These are phyloP conservation scores for Chaenodraco wilsoni DNA, from an alignment of 2,797 vertebrate species.

Conservation along the genomic window DNA sequence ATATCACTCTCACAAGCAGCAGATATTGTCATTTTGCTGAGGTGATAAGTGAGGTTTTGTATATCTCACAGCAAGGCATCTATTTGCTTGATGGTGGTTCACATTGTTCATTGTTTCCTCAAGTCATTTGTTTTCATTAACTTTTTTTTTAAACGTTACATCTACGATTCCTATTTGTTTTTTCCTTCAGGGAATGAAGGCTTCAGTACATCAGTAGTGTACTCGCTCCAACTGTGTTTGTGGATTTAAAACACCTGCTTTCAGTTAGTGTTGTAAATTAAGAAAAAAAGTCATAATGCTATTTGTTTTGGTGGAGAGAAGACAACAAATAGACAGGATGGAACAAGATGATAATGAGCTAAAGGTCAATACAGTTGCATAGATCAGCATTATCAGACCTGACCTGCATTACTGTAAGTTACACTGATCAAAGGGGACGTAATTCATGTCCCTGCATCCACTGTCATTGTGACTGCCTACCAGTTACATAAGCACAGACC, in stretches of 20 bases:
- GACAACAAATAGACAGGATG: not conserved
- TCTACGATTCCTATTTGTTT: not conserved
- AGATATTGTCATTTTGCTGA: conserved; percentile 44
- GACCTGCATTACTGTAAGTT: not conserved
- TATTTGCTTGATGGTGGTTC: conserved; percentile 33
- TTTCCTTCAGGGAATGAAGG: not conserved
- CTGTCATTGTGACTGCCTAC: not conserved
- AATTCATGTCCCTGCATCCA: conserved; percentile 10
- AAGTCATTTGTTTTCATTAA: conserved; percentile 34
- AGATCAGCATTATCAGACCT: not conserved
- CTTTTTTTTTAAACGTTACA: not conserved
- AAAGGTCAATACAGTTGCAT: not conserved
- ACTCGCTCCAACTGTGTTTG: conserved; percentile 11
- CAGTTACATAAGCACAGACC: not conserved
- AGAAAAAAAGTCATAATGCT: conserved; percentile 1
- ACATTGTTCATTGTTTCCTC: conserved; percentile 30
- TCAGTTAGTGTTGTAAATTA: conserved; percentile 11
- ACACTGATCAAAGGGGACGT: conserved; percentile 4
- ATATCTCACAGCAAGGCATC: conserved; percentile 37
- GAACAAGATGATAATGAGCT: not conserved
- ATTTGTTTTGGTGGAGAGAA: not conserved
- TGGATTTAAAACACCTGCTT: conserved; percentile 8
- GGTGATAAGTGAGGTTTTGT: conserved; percentile 45
- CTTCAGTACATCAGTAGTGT: not conserved
- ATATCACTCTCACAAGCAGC: conserved; percentile 29